phyloP scores from a whole-genome alignment of 2,797 vertebrate species.

The Phataginus tricuspis region DNA sequence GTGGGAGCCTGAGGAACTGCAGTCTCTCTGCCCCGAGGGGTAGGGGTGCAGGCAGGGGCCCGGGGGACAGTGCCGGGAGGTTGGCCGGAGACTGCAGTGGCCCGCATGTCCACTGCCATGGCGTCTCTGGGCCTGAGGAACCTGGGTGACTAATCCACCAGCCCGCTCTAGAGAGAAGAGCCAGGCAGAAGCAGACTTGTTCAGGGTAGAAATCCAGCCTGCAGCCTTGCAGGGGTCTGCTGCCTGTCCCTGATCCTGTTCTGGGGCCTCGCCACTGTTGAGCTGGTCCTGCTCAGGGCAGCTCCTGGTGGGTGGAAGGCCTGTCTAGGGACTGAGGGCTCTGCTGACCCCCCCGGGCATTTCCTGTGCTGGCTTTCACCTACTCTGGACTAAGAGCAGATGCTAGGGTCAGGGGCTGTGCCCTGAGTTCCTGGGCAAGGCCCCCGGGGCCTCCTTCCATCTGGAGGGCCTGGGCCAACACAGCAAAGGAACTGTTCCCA shows the following conservation, averaged over 20 bases:
- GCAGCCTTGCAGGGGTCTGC: conserved; percentile 58
- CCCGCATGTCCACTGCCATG: fast-evolving
- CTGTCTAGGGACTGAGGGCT: not conserved
- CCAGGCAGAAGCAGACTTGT: not conserved
- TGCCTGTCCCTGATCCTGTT: not conserved
- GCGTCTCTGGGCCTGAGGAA: not conserved
- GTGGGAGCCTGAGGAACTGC: not conserved
- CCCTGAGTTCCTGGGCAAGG: not conserved
- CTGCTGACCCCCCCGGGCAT: conserved; percentile 48
- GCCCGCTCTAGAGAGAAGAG: not conserved
- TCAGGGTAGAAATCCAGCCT: conserved; percentile 58
- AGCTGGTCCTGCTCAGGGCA: not conserved
- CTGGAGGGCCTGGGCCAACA: not conserved
- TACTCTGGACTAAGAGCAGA: conserved; percentile 46
- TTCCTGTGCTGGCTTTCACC: conserved; percentile 79
- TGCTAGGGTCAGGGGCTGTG: not conserved
- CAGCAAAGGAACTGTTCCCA: not conserved
- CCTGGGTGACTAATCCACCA: not conserved
- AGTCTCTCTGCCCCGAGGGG: not conserved
- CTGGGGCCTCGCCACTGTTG: not conserved
- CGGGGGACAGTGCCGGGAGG: not conserved
- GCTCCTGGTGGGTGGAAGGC: not conserved
- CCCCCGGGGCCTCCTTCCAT: not conserved
- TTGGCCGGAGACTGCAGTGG: not conserved
- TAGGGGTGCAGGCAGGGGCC: not conserved